Evolutionary conservation across 2,888 invertebrate genomes (phyloP).

Genomic region (Heliconius ethilla): DNA sequence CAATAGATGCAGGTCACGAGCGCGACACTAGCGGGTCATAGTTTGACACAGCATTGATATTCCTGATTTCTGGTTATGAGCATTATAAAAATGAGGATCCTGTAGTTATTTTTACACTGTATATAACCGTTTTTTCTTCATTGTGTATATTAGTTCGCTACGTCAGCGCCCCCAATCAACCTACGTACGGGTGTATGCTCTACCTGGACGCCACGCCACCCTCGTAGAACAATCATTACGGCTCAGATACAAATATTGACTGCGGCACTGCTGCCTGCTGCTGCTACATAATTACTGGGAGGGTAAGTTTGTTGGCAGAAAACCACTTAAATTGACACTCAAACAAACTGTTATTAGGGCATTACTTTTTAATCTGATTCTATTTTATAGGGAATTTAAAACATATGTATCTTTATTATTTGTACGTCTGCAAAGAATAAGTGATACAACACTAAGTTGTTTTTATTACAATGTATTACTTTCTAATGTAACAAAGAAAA

Average conservation of each 20-base stretch:
- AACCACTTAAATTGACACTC: slow-evolving; percentile 41
- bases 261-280: slow-evolving; percentile 43
- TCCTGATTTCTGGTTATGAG: slow-evolving; percentile 47
- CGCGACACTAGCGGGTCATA: slow-evolving; percentile 26
- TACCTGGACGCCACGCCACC: slow-evolving; percentile 37
- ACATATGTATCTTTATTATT: neutral
- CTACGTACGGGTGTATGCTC: neutral
- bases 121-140: neutral
- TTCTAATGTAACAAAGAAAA: neutral
- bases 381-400: slow-evolving; percentile 14
- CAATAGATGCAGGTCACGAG: slow-evolving; percentile 50
- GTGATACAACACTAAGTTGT: neutral
- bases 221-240: slow-evolving; percentile 45
- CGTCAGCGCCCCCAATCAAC: slow-evolving; percentile 13
- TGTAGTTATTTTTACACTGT: neutral
- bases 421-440: neutral
- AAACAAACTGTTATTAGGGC: slow-evolving; percentile 36
- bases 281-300: slow-evolving; percentile 45
- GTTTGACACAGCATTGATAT: slow-evolving; percentile 39
- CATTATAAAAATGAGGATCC: slow-evolving; percentile 35
- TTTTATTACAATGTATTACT: neutral
- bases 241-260: slow-evolving; percentile 48
- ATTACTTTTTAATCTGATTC: slow-evolving; percentile 40
- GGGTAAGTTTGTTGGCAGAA: slow-evolving; percentile 45
- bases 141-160: neutral